Evolutionary conservation across 2,888 invertebrate species (phyloP), one percentile per base, ranked within the genome.

Genomic region (Catocala nupta): DNA sequence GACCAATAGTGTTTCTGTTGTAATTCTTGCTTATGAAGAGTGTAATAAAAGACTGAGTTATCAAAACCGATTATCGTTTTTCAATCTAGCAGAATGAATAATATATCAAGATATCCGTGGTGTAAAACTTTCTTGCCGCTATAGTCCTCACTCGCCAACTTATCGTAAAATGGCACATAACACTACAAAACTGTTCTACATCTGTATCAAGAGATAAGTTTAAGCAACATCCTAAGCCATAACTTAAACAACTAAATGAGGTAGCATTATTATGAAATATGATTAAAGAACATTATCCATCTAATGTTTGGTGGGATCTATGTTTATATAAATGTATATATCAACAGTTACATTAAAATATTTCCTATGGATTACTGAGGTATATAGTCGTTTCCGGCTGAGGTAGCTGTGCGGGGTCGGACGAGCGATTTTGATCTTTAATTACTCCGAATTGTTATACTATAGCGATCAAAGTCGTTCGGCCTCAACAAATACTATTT

Each of bases 231-330:
- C 75, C 76, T 83, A 80, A 81, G 78, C 76, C 68, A 75, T 62
- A 76, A 81, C 82, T 79, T 78, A 78, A 78, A 67, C 59, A 75
- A 81, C 89, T 90, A 91, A 86, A 89, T 93, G 93, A 93, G 93
- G 93, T 93, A 93, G 93, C 85, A 87, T 87, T 83, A 89, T 88
- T 88, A 92, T 90, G 90, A 88, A 50, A 90, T 90, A 90, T 87
- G 85, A 87, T 87, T 85, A 90, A 81, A 82, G 59, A 80, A 83
- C 73, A 80, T 87, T 88, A 90, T 80, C 82, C 77, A 85, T 82
- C 87, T 92, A 90, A 90, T 82, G 90, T 91, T 92, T 92, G 93
- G 93, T 93, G 93, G 93, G 93, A 92, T 91, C 87, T 86, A 92
- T 81, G 85, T 82, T 39, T 85, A 86, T 84, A 87, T 81, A 82